Evolutionary conservation across 2,797 vertebrate species (phyloP).

Genomic region (Rallus crepitans): DNA sequence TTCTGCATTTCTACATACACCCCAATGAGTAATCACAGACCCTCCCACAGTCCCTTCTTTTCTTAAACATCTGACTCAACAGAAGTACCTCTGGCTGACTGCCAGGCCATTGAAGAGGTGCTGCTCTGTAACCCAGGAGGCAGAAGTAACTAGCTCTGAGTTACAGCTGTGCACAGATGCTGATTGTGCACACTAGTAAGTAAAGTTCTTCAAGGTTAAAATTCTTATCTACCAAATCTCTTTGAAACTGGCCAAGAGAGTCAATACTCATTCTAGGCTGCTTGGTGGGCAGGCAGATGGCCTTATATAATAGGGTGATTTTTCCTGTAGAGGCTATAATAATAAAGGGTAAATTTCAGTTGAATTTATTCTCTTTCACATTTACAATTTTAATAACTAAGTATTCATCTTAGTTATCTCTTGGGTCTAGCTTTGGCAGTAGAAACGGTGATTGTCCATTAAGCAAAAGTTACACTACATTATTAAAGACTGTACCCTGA

Average conservation of each 20-base stretch:
- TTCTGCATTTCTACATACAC: not conserved
- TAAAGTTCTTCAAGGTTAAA: too few relatives aligned
- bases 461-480: not conserved
- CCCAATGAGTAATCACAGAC: not conserved
- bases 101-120: not conserved
- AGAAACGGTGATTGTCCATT: not conserved
- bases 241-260: not conserved
- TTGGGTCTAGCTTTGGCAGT: not conserved
- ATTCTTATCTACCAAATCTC: not conserved
- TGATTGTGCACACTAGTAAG: not conserved
- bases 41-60: accelerated
- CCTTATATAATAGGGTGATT: not conserved
- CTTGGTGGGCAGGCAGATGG: not conserved
- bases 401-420: not conserved
- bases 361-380: not conserved
- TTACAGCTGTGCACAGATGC: too few relatives aligned
- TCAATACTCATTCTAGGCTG: not conserved
- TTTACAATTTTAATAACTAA: slow-evolving; percentile 12
- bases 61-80: not conserved
- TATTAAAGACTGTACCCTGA: not conserved
- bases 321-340: not conserved
- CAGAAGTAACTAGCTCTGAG: not conserved
- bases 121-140: not conserved
- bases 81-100: not conserved
- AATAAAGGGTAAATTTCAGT: not conserved